Evolutionary conservation across 2,113 vertebrate species (phyloP).

Genomic region (Macaca mulatta): DNA sequence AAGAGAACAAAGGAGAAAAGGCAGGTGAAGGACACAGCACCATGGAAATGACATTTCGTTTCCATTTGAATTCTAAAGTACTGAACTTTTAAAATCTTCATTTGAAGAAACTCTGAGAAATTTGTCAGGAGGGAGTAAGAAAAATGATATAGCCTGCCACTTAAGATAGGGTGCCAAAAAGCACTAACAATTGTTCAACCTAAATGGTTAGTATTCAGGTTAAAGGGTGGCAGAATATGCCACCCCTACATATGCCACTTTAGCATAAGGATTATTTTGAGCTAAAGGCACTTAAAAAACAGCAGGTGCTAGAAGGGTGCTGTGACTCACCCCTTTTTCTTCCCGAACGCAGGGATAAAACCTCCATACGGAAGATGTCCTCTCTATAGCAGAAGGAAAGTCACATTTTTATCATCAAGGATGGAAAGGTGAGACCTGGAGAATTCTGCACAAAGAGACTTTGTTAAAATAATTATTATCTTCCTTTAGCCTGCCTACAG

Average conservation of each 20-base stretch:
- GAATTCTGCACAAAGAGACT: neutral
- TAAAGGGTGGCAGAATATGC: neutral
- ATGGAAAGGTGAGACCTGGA: neutral
- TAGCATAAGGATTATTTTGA: neutral
- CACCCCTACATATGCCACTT: neutral
- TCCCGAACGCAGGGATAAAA: neutral
- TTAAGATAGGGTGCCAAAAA: neutral
- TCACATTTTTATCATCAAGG: neutral
- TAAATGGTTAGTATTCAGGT: neutral
- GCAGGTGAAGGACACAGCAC: constrained; percentile 79
- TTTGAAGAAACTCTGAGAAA: constrained; percentile 75
- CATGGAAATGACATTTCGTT: constrained; percentile 80
- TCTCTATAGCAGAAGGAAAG: neutral
- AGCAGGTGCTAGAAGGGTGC: neutral
- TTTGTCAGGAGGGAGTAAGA: constrained; percentile 61
- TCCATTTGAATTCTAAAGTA: constrained; percentile 78
- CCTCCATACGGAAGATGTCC: neutral
- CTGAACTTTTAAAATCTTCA: constrained; percentile 73
- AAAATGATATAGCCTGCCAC: constrained; percentile 43
- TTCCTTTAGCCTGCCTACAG: neutral
- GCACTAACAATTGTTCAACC: neutral
- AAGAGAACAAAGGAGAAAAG: constrained; percentile 67
- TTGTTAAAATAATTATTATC: neutral
- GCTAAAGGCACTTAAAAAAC: neutral
- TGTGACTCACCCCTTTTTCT: neutral